Evolutionary conservation across 2,113 vertebrate species (phyloP).

Genomic region (Mixornis gularis): DNA sequence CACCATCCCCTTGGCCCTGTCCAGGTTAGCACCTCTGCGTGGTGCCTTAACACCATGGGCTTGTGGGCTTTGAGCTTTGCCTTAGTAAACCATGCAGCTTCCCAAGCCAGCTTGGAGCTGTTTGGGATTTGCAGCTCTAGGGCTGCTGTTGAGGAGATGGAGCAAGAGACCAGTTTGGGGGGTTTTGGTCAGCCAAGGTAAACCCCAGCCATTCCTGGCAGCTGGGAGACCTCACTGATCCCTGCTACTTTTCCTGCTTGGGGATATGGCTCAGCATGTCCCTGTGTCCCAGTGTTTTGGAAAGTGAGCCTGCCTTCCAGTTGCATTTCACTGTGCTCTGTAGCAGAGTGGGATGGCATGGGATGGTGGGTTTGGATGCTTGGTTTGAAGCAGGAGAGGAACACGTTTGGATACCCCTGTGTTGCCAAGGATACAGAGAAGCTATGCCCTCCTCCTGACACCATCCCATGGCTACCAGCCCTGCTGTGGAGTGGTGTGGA

Average conservation of each 20-base stretch:
- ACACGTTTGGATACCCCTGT: no score
- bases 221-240: neutral
- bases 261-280: neutral
- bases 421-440: neutral
- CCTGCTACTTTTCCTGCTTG: neutral
- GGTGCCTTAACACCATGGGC: neutral
- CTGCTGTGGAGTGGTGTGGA: accelerated
- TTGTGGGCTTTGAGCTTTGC: neutral
- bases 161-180: neutral
- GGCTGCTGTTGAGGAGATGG: neutral
- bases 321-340: accelerated
- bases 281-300: neutral
- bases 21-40: neutral
- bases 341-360: neutral
- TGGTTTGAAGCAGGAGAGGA: no score
- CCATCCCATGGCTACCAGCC: neutral
- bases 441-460: neutral
- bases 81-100: neutral
- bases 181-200: neutral
- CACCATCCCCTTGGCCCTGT: neutral
- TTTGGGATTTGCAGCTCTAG: neutral
- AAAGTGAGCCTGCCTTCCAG: neutral
- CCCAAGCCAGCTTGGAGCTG: neutral
- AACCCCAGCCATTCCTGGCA: accelerated
- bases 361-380: neutral